A percentile compares a stretch with the other conserved stretches of the same genome.
Evolutionary conservation across 2,888 invertebrate genomes (phyloP).

Genomic region (Coecobrya sp.): DNA sequence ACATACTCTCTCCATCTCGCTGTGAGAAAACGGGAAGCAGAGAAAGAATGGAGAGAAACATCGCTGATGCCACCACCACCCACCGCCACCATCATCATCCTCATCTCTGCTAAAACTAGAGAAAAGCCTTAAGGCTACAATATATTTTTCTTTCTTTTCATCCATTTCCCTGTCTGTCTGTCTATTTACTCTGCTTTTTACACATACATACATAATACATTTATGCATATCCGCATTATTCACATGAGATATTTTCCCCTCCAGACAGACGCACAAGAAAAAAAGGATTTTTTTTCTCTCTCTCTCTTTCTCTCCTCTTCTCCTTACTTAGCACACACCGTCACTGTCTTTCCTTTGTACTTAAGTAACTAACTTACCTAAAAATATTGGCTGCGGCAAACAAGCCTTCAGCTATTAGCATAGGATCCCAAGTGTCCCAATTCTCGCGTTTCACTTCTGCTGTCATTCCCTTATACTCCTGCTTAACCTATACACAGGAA

Average conservation of each 20-base stretch:
- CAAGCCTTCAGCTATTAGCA: constrained; percentile 97
- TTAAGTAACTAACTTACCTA: constrained; percentile 88
- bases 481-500: constrained; percentile 12
- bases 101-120: constrained; percentile 21
- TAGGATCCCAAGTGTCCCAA: constrained; percentile 99
- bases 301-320: too few species aligned
- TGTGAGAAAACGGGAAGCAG: neutral
- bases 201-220: constrained; percentile 9
- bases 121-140: constrained; percentile 47
- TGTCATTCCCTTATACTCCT: constrained; percentile 91
- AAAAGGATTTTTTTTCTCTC: constrained; percentile 26
- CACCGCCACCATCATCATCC: constrained; percentile 9
- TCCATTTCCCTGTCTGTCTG: constrained; percentile 9
- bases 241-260: constrained; percentile 53
- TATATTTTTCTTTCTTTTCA: constrained; percentile 33
- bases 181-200: constrained; percentile 19
- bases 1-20: neutral
- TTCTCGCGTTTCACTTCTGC: constrained; percentile 91
- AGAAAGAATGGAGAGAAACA: neutral
- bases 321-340: neutral
- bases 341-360: neutral
- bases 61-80: constrained; percentile 30
- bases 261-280: neutral
- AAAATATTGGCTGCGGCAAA: constrained; percentile 99
- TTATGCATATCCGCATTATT: constrained; percentile 26